phyloP scores from a whole-genome alignment of 2,797 vertebrate genomes.

The Hippocampus kuda region DNA sequence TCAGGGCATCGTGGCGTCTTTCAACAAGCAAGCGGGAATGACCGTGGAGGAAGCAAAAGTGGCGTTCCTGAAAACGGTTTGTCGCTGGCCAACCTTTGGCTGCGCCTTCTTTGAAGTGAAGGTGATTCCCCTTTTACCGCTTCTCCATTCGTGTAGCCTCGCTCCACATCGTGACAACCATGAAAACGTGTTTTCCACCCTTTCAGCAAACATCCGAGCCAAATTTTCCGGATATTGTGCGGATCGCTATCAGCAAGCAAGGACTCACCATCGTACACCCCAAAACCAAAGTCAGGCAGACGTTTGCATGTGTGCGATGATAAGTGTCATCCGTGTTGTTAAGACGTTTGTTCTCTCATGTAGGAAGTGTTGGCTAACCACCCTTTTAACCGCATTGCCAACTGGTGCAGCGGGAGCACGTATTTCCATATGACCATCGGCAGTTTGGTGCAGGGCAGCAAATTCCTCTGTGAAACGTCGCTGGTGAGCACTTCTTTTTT shows the following conservation, averaged over 20 bases:
- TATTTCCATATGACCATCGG: conserved; percentile 95
- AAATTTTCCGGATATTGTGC: conserved; percentile 81
- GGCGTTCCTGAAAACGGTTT: conserved; percentile 78
- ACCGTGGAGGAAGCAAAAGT: conserved; percentile 77
- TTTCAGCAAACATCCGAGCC: conserved; percentile 87
- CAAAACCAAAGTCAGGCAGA: conserved; percentile 81
- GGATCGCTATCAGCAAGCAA: conserved; percentile 86
- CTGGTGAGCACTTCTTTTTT: conserved; percentile 70
- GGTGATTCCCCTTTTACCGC: conserved; percentile 57
- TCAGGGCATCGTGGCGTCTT: conserved; percentile 72
- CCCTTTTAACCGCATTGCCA: conserved; percentile 86
- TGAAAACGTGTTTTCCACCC: not conserved
- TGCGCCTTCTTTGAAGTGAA: conserved; percentile 97
- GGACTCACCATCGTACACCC: conserved; percentile 84
- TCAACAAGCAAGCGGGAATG: conserved; percentile 72
- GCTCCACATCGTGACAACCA: not conserved
- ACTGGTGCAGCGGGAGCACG: conserved; percentile 95
- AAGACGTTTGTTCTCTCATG: conserved; percentile 7
- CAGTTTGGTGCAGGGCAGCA: conserved; percentile 78
- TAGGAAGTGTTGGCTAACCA: conserved; percentile 81
- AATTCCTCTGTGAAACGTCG: conserved; percentile 92
- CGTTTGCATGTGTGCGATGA: not conserved
- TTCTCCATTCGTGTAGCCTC: not conserved
- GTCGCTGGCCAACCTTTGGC: conserved; percentile 86
- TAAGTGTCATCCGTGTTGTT: not conserved